phyloP scores from a whole-genome alignment of 2,888 invertebrate species.

The Leptinotarsa haldemani region DNA sequence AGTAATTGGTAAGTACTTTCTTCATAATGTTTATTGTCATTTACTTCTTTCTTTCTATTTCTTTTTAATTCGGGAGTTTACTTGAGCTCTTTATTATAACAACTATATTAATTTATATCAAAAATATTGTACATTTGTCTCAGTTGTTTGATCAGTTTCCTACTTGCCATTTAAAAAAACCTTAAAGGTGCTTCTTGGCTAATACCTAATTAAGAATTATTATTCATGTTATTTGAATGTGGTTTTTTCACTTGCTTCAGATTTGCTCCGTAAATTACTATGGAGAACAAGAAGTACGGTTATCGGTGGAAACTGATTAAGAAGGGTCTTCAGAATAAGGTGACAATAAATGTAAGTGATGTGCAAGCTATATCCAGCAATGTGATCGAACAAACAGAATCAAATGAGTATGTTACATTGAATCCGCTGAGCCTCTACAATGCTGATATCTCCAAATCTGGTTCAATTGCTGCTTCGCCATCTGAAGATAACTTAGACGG shows the following conservation, averaged over 20 bases:
- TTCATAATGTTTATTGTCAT: constrained; percentile 22
- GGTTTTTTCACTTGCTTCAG: constrained; percentile 23
- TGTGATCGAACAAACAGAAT: constrained; percentile 23
- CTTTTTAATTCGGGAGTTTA: too few species aligned
- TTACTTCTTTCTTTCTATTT: constrained; percentile 22
- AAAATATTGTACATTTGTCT: constrained; percentile 21
- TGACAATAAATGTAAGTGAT: constrained; percentile 24
- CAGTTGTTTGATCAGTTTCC: constrained; percentile 25
- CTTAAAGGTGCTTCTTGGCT: constrained; percentile 24
- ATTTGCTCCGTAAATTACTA: constrained; percentile 25
- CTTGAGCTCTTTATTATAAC: too few species aligned
- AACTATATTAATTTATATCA: too few species aligned
- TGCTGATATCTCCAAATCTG: constrained; percentile 24
- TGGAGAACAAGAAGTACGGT: constrained; percentile 24
- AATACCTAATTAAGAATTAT: constrained; percentile 25
- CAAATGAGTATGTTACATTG: constrained; percentile 25
- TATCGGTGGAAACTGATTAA: constrained; percentile 24
- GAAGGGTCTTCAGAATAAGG: constrained; percentile 24
- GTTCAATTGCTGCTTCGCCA: constrained; percentile 24
- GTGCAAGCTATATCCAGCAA: constrained; percentile 24
- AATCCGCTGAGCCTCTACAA: constrained; percentile 25
- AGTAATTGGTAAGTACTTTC: constrained; percentile 22
- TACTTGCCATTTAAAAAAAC: constrained; percentile 22
- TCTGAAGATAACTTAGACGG: constrained; percentile 21
- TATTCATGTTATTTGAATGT: constrained; percentile 25